A percentile compares a stretch with the other conserved stretches of the same genome.
phyloP scores from a whole-genome alignment of 2,113 vertebrate genomes.

The Syrmaticus mikado region DNA sequence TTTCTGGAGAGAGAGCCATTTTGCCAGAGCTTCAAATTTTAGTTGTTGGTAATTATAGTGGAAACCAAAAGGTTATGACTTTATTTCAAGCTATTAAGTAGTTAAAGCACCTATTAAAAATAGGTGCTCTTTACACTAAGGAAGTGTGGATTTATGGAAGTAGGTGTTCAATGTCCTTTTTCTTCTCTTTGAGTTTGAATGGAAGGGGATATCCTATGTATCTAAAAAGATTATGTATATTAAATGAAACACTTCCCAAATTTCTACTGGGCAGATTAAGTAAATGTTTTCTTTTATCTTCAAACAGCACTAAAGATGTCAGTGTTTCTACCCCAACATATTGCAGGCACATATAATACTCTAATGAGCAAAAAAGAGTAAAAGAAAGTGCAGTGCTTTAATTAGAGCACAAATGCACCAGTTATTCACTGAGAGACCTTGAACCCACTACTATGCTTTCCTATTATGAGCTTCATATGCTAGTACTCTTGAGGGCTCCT shows the following conservation, averaged over 20 bases:
- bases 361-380: not conserved
- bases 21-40: not conserved
- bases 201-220: not conserved
- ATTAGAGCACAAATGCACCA: slow-evolving; percentile 21
- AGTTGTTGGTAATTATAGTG: not conserved
- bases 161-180: not conserved
- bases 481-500: slow-evolving; percentile 11
- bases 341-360: not conserved
- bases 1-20: not conserved
- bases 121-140: not conserved
- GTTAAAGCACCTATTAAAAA: slow-evolving; percentile 22
- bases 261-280: not conserved
- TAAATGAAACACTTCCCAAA: not conserved
- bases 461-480: not conserved
- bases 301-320: not conserved
- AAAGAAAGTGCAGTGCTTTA: slow-evolving; percentile 15
- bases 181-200: not conserved
- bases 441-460: not conserved
- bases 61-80: not conserved
- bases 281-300: not conserved
- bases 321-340: not conserved
- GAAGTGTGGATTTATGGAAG: not conserved
- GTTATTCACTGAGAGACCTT: not conserved
- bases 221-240: not conserved
- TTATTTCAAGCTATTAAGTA: slow-evolving; percentile 10